Evolutionary conservation across 2,113 vertebrate genomes (phyloP).

Genomic region (Tretioscincus oriximinensis): DNA sequence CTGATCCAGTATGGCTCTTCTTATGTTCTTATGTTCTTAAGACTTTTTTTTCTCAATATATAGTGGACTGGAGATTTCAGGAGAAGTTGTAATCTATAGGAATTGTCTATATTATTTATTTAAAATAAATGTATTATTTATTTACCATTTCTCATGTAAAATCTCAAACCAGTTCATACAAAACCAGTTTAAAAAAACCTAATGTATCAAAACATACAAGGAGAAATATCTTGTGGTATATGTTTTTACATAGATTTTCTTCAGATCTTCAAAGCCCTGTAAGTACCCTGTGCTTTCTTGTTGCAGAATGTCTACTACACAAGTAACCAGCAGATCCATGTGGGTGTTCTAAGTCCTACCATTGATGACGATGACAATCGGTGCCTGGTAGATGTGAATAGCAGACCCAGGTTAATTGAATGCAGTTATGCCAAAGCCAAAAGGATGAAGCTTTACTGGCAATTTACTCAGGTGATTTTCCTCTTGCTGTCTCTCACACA

Average conservation of each 20-base stretch:
- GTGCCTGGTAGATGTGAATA: conserved; percentile 97
- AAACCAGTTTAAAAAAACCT: no score
- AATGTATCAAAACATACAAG: no score
- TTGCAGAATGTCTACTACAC: conserved; percentile 97
- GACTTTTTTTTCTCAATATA: no score
- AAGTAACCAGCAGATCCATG: conserved; percentile 86
- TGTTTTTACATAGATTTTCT: conserved; percentile 33
- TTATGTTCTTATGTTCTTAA: no score
- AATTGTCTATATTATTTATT: no score
- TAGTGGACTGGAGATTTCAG: no score
- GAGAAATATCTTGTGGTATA: neutral
- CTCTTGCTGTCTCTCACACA: neutral
- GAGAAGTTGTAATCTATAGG: no score
- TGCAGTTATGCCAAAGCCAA: conserved; percentile 94
- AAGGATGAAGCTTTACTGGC: conserved; percentile 97
- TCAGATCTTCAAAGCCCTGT: conserved; percentile 42
- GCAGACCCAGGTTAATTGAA: conserved; percentile 91
- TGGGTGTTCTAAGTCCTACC: conserved; percentile 94
- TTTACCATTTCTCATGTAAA: no score
- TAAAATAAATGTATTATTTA: no score
- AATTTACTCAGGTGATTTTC: conserved; percentile 90
- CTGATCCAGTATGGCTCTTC: no score
- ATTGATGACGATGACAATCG: conserved; percentile 95
- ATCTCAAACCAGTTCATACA: no score
- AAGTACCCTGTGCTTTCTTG: conserved; percentile 58